phyloP scores from a whole-genome alignment of 2,888 invertebrate species.

The Lypha dubia region DNA sequence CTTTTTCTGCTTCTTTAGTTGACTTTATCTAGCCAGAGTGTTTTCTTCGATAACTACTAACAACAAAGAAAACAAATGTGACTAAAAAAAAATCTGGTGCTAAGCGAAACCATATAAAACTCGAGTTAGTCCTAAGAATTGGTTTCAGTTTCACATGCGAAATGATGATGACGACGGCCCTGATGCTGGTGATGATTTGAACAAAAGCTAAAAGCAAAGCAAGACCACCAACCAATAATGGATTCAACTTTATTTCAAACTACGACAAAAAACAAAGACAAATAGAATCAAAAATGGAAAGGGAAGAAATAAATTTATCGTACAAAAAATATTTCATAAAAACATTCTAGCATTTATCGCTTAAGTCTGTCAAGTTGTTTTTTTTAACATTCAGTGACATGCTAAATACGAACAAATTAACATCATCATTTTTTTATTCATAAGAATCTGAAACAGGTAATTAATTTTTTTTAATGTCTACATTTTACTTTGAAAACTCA shows the following conservation, averaged over 20 bases:
- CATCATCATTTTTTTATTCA: conserved; percentile 4
- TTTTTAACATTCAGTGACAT: conserved; percentile 63
- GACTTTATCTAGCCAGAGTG: conserved; percentile 16
- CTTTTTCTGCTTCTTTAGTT: neutral
- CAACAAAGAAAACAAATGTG: conserved; percentile 13
- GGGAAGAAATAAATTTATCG: neutral
- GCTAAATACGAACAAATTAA: conserved; percentile 62
- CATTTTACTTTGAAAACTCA: too few relatives aligned
- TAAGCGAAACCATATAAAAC: conserved; percentile 58
- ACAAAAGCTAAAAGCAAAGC: conserved; percentile 33
- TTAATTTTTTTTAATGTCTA: too few relatives aligned
- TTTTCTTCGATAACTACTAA: conserved; percentile 15
- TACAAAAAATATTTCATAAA: neutral
- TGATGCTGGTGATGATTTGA: conserved; percentile 34
- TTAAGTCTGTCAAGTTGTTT: conserved; percentile 44
- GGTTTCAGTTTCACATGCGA: neutral
- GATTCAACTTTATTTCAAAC: conserved; percentile 50
- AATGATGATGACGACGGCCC: conserved; percentile 7
- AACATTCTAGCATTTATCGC: conserved; percentile 4
- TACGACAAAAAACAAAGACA: neutral
- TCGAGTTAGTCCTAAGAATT: conserved; percentile 56
- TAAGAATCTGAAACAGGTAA: neutral
- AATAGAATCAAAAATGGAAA: neutral
- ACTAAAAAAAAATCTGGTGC: neutral
- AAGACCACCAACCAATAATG: conserved; percentile 69